A percentile compares a stretch with the other conserved stretches of the same genome.
phyloP scores from a whole-genome alignment of 2,888 invertebrate genomes.

The Galeopsomyia nigrocyanea region DNA sequence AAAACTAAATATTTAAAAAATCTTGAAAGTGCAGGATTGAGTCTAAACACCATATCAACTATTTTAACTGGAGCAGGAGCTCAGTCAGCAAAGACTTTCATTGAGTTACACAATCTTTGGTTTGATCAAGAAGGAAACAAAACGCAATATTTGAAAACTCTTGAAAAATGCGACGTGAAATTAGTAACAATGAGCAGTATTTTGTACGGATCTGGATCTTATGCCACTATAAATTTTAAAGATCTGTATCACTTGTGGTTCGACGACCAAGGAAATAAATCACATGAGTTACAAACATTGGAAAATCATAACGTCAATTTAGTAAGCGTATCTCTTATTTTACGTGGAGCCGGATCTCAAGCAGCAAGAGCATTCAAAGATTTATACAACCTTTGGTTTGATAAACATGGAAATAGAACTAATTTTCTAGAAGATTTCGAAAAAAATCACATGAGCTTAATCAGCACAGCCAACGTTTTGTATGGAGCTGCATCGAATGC shows the following conservation, averaged over 20 bases:
- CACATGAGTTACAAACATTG: background rate
- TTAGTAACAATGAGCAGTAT: conserved; percentile 34
- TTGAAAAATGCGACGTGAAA: conserved; percentile 46
- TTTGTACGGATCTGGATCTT: conserved; percentile 48
- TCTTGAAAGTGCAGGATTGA: background rate
- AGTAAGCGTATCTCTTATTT: background rate
- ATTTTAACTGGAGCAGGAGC: background rate
- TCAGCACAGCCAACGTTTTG: too few relatives aligned
- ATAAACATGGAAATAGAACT: background rate
- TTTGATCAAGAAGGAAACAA: conserved; percentile 6
- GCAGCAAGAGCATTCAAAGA: background rate
- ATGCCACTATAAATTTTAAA: conserved; percentile 41
- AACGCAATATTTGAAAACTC: background rate
- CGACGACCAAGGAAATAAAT: conserved; percentile 2
- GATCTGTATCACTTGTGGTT: conserved; percentile 9
- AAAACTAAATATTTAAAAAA: conserved; percentile 36
- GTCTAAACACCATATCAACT: background rate
- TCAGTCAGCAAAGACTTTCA: background rate
- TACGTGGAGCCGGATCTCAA: background rate
- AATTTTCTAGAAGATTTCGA: background rate
- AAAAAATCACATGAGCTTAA: background rate
- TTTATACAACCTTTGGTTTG: background rate
- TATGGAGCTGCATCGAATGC: too few relatives aligned
- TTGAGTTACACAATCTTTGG: conserved; percentile 10
- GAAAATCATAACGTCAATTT: background rate